phyloP scores from a whole-genome alignment of 2,113 vertebrate species.

The Sakesphorus luctuosus region DNA sequence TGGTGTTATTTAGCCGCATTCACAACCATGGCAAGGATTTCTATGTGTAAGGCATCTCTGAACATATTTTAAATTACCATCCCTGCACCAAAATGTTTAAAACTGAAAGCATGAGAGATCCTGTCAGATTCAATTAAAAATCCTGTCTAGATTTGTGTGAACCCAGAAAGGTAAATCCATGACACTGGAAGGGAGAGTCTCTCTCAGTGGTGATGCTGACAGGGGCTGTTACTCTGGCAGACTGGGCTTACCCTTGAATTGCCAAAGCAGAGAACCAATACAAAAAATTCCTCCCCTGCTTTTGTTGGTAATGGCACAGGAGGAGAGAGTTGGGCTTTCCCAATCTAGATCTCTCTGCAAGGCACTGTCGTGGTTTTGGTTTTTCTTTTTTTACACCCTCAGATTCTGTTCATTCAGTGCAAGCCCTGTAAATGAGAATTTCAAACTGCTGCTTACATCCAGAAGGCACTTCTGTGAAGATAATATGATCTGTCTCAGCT shows the following conservation, averaged over 20 bases:
- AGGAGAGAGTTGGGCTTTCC: not conserved
- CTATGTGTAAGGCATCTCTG: not conserved
- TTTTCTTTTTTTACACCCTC: rapidly evolving
- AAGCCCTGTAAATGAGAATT: not conserved
- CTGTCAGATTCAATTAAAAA: not conserved
- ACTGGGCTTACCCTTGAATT: not conserved
- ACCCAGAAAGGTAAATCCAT: not conserved
- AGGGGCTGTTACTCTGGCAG: not conserved
- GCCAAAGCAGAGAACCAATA: not conserved
- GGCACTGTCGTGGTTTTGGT: not conserved
- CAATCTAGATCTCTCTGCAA: not conserved
- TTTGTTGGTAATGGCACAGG: rapidly evolving
- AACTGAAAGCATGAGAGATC: not conserved
- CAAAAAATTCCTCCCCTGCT: not conserved
- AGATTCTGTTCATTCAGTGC: not conserved
- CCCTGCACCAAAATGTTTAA: not conserved
- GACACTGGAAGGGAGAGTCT: not conserved
- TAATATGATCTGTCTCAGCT: not conserved
- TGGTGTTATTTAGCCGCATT: not conserved
- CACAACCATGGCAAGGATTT: not conserved
- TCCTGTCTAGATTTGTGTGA: not conserved
- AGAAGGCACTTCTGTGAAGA: not conserved
- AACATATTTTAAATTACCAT: not conserved
- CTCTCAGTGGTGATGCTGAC: not conserved
- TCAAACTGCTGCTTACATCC: not conserved